Evolutionary conservation across 2,113 vertebrate species (phyloP).

Genomic region (Campylorhamphus procurvoides): DNA sequence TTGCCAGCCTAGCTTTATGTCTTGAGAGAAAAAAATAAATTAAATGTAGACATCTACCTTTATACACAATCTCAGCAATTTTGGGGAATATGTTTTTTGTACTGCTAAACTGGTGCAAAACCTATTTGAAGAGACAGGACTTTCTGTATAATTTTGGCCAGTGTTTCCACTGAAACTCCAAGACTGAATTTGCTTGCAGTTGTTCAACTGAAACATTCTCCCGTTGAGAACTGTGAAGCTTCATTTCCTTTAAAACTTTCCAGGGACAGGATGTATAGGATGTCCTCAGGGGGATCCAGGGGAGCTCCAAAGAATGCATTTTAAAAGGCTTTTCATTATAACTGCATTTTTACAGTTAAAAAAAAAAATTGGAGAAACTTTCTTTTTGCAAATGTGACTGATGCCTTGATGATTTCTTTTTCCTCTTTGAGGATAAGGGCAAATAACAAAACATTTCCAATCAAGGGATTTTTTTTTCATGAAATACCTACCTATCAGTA

Average conservation of each 20-base stretch:
- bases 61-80: background rate
- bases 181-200: background rate
- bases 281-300: background rate
- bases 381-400: background rate
- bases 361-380: background rate
- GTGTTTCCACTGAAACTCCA: background rate
- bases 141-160: background rate
- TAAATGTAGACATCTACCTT: background rate
- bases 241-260: slow-evolving; percentile 32
- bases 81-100: accelerated
- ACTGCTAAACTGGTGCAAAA: background rate
- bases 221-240: background rate
- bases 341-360: background rate
- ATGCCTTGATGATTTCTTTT: background rate
- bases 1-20: background rate
- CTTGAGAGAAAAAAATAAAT: background rate
- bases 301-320: background rate
- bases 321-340: background rate
- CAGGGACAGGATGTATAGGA: background rate
- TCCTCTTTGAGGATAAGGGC: background rate
- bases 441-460: background rate
- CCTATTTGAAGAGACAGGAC: background rate
- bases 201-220: background rate
- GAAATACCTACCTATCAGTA: background rate
- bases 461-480: background rate